Conservation (phyloP, 2,888 invertebrate genomes). For the Spodoptera exigua region DNA sequence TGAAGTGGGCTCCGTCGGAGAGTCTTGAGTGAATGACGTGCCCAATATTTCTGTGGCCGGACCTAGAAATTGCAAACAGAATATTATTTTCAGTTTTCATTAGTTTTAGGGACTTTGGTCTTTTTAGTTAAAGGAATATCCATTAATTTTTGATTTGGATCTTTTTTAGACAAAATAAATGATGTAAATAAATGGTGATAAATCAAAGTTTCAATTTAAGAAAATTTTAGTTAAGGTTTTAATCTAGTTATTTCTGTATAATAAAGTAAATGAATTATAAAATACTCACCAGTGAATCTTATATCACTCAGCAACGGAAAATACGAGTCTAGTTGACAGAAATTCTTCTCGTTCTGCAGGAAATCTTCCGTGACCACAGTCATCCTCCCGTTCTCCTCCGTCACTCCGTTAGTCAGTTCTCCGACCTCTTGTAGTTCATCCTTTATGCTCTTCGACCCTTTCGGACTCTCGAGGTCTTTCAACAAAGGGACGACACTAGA, state of each 20-base stretch:
- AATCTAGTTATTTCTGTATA: too few species aligned
- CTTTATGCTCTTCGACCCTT: slow-evolving; percentile 51
- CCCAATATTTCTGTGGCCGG: slow-evolving; percentile 85
- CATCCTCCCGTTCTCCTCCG: slow-evolving; percentile 64
- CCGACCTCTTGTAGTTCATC: slow-evolving; percentile 51
- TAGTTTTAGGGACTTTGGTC: too few species aligned
- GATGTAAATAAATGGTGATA: too few species aligned
- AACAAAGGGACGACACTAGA: slow-evolving; percentile 43
- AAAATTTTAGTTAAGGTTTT: too few species aligned
- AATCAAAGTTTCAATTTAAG: too few species aligned
- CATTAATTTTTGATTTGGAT: too few species aligned
- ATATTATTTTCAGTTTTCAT: not conserved
- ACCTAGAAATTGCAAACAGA: slow-evolving; percentile 63
- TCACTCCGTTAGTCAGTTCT: slow-evolving; percentile 60
- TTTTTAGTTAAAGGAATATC: too few species aligned
- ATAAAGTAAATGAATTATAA: not conserved
- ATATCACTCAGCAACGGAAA: slow-evolving; percentile 83
- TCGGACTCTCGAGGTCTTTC: slow-evolving; percentile 50
- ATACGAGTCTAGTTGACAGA: slow-evolving; percentile 77
- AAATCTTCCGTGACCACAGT: slow-evolving; percentile 79
- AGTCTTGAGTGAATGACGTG: slow-evolving; percentile 85
- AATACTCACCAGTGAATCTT: slow-evolving; percentile 82
- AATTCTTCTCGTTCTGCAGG: slow-evolving; percentile 86
- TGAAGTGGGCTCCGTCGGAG: slow-evolving; percentile 81
- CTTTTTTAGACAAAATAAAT: too few species aligned